Percentiles rank a stretch among this genome's conserved stretches.
phyloP scores from a whole-genome alignment of 35 echinoderm and acorn worm species.

The Stichopus chloronotus region DNA sequence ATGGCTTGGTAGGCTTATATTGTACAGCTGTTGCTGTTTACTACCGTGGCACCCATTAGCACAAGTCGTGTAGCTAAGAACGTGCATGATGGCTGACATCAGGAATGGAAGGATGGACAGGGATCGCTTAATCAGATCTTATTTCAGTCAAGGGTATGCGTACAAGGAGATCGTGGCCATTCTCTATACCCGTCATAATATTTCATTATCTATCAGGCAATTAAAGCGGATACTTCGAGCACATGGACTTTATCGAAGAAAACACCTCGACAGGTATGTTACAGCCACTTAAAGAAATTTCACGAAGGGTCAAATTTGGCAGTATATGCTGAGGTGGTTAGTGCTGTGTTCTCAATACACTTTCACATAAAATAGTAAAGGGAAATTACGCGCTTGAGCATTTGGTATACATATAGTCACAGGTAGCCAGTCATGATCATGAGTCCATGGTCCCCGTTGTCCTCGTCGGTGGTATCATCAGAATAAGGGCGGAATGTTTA shows the following conservation, averaged over 20 bases:
- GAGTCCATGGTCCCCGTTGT: no score
- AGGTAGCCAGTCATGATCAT: no score
- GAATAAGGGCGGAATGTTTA: no score
- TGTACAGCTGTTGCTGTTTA: constrained; percentile 4
- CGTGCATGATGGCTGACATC: constrained; percentile 12
- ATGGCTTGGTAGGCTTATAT: not conserved
- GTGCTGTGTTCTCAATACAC: no score
- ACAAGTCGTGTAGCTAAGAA: constrained; percentile 2
- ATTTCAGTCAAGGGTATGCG: constrained; percentile 15
- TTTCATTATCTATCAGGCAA: not conserved
- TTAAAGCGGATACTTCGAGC: constrained; percentile 7
- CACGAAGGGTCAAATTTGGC: no score
- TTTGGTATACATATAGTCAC: no score
- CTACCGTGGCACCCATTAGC: not conserved
- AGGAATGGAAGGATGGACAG: constrained; percentile 6
- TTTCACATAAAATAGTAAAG: no score
- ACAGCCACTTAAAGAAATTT: constrained; percentile 3
- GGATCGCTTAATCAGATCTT: constrained; percentile 14
- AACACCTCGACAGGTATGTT: not conserved
- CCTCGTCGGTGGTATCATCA: no score
- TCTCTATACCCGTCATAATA: constrained; percentile 3
- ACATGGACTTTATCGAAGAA: constrained; percentile 9
- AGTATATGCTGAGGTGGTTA: no score
- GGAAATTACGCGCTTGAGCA: no score
- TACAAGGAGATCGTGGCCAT: constrained; percentile 12